A percentile compares a stretch with the other conserved stretches of the same genome.
These are phyloP conservation scores for Antedon mediterranea DNA, from an alignment of 53 echinoderm and acorn worm genomes.

Conservation along the genomic window DNA sequence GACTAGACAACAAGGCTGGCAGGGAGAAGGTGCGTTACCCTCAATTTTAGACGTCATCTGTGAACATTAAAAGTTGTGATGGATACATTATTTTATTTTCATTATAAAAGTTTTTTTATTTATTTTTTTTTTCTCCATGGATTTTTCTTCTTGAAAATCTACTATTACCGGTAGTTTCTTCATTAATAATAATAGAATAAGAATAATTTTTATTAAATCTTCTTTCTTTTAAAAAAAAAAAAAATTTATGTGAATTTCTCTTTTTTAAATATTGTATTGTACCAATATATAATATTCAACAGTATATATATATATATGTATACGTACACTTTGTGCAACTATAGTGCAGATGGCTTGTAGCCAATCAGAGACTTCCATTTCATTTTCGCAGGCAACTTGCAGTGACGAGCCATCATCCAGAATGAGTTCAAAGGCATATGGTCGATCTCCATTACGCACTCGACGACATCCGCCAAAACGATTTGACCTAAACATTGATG, in stretches of 20 bases:
- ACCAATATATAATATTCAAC: background rate
- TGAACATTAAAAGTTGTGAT: background rate
- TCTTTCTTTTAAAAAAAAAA: no score
- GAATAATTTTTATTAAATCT: no score
- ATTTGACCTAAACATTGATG: slow-evolving; percentile 26
- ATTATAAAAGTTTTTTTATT: no score
- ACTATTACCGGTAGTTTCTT: no score
- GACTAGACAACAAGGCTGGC: slow-evolving; percentile 76
- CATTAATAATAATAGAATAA: no score
- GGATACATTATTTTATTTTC: no score
- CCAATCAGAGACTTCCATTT: slow-evolving; percentile 73
- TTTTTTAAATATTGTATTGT: background rate
- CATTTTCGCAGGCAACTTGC: slow-evolving; percentile 57
- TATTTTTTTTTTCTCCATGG: no score
- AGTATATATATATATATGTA: background rate
- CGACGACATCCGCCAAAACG: slow-evolving; percentile 82
- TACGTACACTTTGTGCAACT: slow-evolving; percentile 59
- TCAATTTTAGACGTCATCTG: background rate
- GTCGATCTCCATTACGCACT: slow-evolving; percentile 62
- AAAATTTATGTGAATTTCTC: no score
- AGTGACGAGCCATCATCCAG: slow-evolving; percentile 47
- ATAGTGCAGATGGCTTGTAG: slow-evolving; percentile 70
- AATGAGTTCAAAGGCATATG: slow-evolving; percentile 67
- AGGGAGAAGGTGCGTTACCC: slow-evolving; percentile 28
- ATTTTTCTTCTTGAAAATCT: no score